These are phyloP conservation scores for Poeciliopsis paucimaculata DNA, from an alignment of 2,797 vertebrate genomes.

Conservation along the genomic window DNA sequence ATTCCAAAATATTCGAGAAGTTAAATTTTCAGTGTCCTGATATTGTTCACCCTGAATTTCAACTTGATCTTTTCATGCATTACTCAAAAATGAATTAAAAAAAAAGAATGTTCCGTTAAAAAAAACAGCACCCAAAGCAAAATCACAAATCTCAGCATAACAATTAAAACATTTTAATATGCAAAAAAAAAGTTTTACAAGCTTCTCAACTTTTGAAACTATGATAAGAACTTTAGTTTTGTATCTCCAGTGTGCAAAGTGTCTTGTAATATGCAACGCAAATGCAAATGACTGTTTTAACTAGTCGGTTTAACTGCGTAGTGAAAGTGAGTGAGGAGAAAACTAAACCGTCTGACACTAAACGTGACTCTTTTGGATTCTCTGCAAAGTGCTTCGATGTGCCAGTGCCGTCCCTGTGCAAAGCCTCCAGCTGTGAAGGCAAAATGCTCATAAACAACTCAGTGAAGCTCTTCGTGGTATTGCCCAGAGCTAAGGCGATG, in stretches of 20 bases:
- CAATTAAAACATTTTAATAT: background rate
- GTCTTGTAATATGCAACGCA: background rate
- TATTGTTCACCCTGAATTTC: background rate
- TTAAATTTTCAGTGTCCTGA: background rate
- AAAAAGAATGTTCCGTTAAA: background rate
- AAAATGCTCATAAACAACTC: slow-evolving; percentile 33
- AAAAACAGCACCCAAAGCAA: background rate
- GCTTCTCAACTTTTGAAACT: background rate
- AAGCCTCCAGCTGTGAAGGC: slow-evolving; percentile 28
- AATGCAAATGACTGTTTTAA: background rate
- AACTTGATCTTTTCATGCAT: background rate
- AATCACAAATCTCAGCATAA: background rate
- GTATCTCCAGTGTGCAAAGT: background rate
- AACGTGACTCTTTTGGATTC: background rate
- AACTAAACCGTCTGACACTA: background rate
- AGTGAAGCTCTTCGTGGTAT: slow-evolving; percentile 42
- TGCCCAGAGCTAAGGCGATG: slow-evolving; percentile 39
- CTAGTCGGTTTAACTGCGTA: background rate
- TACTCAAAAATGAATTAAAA: background rate
- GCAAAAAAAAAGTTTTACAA: background rate
- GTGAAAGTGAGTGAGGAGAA: background rate
- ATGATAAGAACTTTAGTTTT: background rate
- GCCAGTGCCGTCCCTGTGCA: slow-evolving; percentile 10
- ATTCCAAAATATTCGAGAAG: background rate
- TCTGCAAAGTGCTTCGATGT: slow-evolving; percentile 6